Evolutionary conservation across 2,888 invertebrate species (phyloP), one percentile per base, ranked within the genome.

Genomic region (Andrena hattorfiana): DNA sequence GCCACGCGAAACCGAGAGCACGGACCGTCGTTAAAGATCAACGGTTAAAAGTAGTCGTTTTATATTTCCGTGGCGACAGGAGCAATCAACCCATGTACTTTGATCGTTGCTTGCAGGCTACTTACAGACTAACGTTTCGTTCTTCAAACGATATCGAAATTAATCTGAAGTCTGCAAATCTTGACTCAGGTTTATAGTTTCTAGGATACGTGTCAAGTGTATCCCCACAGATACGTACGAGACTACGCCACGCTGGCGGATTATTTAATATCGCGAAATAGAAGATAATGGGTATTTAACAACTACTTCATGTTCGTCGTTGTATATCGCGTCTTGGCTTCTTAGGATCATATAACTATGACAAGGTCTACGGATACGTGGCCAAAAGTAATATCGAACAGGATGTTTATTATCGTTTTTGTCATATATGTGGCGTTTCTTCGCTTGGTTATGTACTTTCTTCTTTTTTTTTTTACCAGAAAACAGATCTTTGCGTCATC

Each of bases 211-310:
- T 49, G 71, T 42, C 60, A 63, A 51, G 28, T 48, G 59, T 51
- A 54, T 51, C 54, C 49, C 7, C 69, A 32, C 64, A 20, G 51
- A 82, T 51, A 66, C 32, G 35, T 70, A 66, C 10, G 51, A 69
- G 51, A 75, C 48, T 69, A 42, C 16, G 42, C 77, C 51, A 77
- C 60, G 66, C 71, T 83, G 75, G 77, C 72, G 82, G 56, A 72
- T 32, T 76, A 77, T 77, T 79, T 64, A 78, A 78, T 70, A 75
- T 72, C 73, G 51, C 35, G 8, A 51, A 85, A 87, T 85, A 81
- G 80, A 77, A 60, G 59, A 26, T 83, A 35, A 54, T 66, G 42
- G 66, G 54, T 54, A 30, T 32, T 30, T 54, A 60, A 54, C 32
- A 64, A 6, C 5, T n/a, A 54, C 63, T 68, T 79, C 72, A 62